Evolutionary conservation across 2,113 vertebrate species (phyloP).

Genomic region (Zootoca vivipara): DNA sequence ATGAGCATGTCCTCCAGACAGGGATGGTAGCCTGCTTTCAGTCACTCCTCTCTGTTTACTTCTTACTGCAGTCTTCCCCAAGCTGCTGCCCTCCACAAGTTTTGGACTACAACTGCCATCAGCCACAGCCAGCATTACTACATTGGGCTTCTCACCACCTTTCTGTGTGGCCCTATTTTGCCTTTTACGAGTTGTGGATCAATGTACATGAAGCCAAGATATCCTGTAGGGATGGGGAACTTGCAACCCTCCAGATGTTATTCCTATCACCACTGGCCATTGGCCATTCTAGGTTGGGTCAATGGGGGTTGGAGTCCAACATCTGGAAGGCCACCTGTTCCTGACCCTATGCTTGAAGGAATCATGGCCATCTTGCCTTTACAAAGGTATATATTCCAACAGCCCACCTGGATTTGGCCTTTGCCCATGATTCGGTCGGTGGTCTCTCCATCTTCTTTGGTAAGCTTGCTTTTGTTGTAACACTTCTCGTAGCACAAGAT

Average conservation of each 20-base stretch:
- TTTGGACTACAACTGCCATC: too few species aligned
- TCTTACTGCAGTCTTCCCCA: background rate
- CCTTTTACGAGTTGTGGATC: too few species aligned
- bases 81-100: too few species aligned
- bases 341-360: background rate
- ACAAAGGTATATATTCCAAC: background rate
- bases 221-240: too few species aligned
- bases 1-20: background rate
- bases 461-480: conserved; percentile 85
- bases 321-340: background rate
- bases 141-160: too few species aligned
- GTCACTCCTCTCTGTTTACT: background rate
- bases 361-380: background rate
- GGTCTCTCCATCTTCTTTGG: conserved; percentile 89
- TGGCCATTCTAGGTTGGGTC: too few species aligned
- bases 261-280: too few species aligned
- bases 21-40: background rate
- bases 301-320: too few species aligned
- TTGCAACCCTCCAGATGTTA: too few species aligned
- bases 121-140: too few species aligned
- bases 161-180: too few species aligned
- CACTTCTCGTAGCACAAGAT: conserved; percentile 94
- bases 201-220: too few species aligned
- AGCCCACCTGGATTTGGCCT: conserved; percentile 89
- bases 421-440: conserved; percentile 89